phyloP scores from a whole-genome alignment of 1,140 invertebrate genomes.

The Brachionus plicatilis region DNA sequence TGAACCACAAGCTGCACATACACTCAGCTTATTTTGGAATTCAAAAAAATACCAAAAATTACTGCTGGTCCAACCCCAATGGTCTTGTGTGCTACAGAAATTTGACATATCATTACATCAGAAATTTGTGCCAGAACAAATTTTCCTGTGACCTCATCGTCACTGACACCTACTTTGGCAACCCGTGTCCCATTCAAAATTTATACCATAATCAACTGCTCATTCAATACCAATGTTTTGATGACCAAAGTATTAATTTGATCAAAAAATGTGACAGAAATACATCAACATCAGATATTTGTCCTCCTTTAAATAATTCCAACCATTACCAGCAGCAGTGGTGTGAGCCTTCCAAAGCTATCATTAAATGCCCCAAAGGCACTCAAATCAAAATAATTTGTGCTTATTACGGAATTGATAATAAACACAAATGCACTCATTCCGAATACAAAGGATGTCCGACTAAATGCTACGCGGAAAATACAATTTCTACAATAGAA shows the following conservation, averaged over 20 bases:
- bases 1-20: background rate
- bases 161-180: conserved; percentile 5
- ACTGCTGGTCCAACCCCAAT: background rate
- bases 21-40: conserved; percentile 23
- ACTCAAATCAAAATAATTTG: background rate
- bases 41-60: conserved; percentile 1
- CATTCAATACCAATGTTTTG: conserved; percentile 28
- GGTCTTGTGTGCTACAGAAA: conserved; percentile 18
- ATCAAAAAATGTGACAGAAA: background rate
- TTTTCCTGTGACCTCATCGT: background rate
- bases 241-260: background rate
- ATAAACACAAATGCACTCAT: background rate
- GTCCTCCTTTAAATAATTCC: background rate
- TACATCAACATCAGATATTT: background rate
- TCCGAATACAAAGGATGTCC: background rate
- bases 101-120: background rate
- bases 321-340: background rate
- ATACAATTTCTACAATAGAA: background rate
- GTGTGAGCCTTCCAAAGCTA: conserved; percentile 8
- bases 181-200: conserved; percentile 18
- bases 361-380: background rate
- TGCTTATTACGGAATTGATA: conserved; percentile 11
- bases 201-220: conserved; percentile 24
- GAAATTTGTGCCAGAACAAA: conserved; percentile 28
- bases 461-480: background rate